These are phyloP conservation scores for Taeniopygia guttata DNA, from an alignment of 2,797 vertebrate species.

Conservation along the genomic window DNA sequence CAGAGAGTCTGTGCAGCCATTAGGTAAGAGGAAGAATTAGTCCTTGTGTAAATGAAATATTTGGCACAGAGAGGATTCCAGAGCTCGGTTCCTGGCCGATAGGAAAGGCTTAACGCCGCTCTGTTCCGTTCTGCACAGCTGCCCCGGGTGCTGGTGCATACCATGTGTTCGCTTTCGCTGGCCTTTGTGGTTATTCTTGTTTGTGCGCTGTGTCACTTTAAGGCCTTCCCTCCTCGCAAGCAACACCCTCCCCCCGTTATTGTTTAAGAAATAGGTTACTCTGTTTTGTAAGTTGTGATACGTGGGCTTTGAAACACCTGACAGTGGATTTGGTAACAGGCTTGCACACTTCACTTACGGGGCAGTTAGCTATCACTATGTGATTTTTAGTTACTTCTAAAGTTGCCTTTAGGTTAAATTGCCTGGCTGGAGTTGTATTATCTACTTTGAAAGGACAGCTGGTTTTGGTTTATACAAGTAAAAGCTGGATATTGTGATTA, in stretches of 20 bases:
- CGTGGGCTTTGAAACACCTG: background rate
- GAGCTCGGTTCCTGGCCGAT: background rate
- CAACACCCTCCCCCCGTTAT: fast-evolving
- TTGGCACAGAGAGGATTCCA: background rate
- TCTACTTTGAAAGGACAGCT: background rate
- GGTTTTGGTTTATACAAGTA: background rate
- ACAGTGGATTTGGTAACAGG: background rate
- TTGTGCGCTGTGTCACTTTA: background rate
- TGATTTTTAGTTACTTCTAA: background rate
- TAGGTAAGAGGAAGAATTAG: background rate
- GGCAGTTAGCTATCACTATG: background rate
- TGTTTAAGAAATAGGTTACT: background rate
- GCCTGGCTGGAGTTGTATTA: background rate
- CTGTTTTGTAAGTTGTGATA: background rate
- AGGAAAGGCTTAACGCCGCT: fast-evolving
- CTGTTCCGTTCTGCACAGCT: background rate
- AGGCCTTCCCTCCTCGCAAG: background rate
- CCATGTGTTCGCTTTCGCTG: background rate
- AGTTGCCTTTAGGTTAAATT: background rate
- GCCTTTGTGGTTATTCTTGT: background rate
- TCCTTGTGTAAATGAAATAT: background rate
- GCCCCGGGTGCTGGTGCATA: background rate
- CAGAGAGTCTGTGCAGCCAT: background rate
- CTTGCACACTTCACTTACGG: fast-evolving
- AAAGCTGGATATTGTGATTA: background rate